Conservation (phyloP, 2,888 invertebrate species). For the Emmelina monodactyla region DNA sequence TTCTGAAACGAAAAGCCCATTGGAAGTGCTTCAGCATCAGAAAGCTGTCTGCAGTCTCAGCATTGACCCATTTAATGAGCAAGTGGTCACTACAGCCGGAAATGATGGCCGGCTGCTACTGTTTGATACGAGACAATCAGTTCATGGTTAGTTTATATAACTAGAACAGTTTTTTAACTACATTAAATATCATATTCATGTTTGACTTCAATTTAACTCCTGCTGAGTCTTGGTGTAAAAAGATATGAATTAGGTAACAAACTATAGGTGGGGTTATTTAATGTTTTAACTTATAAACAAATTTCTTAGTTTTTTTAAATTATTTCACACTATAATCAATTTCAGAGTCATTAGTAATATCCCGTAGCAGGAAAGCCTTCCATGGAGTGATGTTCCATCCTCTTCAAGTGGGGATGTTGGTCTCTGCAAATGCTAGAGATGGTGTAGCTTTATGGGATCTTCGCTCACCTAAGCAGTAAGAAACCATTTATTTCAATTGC, state of each 20-base stretch:
- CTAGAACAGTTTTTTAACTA: too few relatives aligned
- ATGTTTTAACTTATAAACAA: not conserved
- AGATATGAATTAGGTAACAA: too few relatives aligned
- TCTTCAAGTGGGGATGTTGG: constrained; percentile 77
- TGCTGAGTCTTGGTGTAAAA: too few relatives aligned
- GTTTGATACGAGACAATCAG: constrained; percentile 80
- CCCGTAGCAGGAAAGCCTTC: constrained; percentile 71
- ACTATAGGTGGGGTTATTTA: too few relatives aligned
- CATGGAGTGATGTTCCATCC: constrained; percentile 97
- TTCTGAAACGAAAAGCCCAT: constrained; percentile 62
- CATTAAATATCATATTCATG: too few relatives aligned
- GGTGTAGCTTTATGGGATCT: constrained; percentile 92
- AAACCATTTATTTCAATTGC: constrained; percentile 18
- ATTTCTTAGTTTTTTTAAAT: too few relatives aligned
- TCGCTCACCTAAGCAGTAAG: constrained; percentile 82
- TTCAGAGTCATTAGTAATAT: constrained; percentile 57
- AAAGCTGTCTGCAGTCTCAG: constrained; percentile 91
- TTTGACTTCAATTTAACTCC: too few relatives aligned
- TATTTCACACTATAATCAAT: not conserved
- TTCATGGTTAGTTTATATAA: constrained; percentile 43
- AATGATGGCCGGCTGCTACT: constrained; percentile 90
- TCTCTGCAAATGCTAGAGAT: constrained; percentile 89
- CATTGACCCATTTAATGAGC: constrained; percentile 84
- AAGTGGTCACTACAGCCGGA: constrained; percentile 87
- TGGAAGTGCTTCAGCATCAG: constrained; percentile 83